A percentile compares a stretch with the other conserved stretches of the same genome.
These are phyloP conservation scores for Xiphophorus couchianus DNA, from an alignment of 2,113 vertebrate species.

Conservation along the genomic window DNA sequence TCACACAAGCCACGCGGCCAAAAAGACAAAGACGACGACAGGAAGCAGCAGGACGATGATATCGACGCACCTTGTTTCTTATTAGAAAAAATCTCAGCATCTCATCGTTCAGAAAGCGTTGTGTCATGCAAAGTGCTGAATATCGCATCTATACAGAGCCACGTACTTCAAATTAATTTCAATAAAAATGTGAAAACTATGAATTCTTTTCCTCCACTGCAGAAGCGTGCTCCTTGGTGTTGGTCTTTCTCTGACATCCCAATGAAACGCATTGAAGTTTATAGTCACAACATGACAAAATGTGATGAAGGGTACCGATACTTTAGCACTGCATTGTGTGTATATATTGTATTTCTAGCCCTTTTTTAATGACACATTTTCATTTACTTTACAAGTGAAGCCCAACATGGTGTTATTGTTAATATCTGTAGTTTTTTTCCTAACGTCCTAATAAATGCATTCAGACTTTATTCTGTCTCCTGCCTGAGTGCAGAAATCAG, in stretches of 20 bases:
- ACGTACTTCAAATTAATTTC: not conserved
- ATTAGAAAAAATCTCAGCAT: too few species aligned
- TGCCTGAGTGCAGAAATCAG: conserved; percentile 22
- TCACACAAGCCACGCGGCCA: too few species aligned
- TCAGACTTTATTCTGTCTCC: conserved; percentile 24
- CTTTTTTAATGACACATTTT: conserved; percentile 6
- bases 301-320: not conserved
- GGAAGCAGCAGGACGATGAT: too few species aligned
- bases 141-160: not conserved
- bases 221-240: not conserved
- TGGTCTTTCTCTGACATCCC: not conserved
- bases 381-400: conserved; percentile 14
- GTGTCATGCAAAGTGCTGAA: too few species aligned
- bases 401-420: conserved; percentile 26
- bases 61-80: too few species aligned
- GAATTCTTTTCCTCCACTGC: not conserved
- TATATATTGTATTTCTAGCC: conserved; percentile 43
- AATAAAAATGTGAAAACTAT: not conserved
- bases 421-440: conserved; percentile 50
- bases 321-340: not conserved
- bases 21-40: too few species aligned
- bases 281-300: not conserved
- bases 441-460: conserved; percentile 62
- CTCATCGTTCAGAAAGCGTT: too few species aligned
- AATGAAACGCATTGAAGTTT: not conserved